Evolutionary conservation across 2,888 invertebrate genomes (phyloP).

Genomic region (Temnothorax unifasciatus): DNA sequence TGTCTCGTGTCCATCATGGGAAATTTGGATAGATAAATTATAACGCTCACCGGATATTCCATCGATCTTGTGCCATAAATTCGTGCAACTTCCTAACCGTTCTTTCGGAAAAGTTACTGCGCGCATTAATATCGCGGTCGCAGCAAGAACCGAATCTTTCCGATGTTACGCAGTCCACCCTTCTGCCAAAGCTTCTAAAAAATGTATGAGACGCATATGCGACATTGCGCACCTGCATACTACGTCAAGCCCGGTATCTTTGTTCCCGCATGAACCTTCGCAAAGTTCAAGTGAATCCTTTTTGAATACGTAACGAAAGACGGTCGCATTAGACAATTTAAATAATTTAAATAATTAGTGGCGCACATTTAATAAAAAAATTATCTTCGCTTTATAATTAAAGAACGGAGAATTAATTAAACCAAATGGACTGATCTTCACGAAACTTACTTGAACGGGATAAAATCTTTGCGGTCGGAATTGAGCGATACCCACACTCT

Average conservation of each 20-base stretch:
- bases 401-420: background rate
- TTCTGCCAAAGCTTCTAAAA: constrained; percentile 62
- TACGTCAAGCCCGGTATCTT: constrained; percentile 44
- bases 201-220: constrained; percentile 64
- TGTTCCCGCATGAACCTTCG: constrained; percentile 43
- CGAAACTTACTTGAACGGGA: background rate
- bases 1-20: background rate
- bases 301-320: background rate
- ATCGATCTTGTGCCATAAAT: constrained; percentile 75
- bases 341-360: background rate
- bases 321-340: background rate
- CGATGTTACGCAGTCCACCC: constrained; percentile 47
- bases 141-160: constrained; percentile 61
- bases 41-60: constrained; percentile 66
- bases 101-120: constrained; percentile 73
- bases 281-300: background rate
- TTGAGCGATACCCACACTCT: constrained; percentile 36
- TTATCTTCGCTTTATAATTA: background rate
- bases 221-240: constrained; percentile 41
- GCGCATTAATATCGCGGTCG: constrained; percentile 77
- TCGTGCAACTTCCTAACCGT: constrained; percentile 68
- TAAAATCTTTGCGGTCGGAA: constrained; percentile 42
- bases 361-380: background rate
- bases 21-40: constrained; percentile 68
- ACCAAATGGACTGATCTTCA: background rate